Evolutionary conservation across 2,797 vertebrate species (phyloP).

Genomic region (Emys orbicularis): DNA sequence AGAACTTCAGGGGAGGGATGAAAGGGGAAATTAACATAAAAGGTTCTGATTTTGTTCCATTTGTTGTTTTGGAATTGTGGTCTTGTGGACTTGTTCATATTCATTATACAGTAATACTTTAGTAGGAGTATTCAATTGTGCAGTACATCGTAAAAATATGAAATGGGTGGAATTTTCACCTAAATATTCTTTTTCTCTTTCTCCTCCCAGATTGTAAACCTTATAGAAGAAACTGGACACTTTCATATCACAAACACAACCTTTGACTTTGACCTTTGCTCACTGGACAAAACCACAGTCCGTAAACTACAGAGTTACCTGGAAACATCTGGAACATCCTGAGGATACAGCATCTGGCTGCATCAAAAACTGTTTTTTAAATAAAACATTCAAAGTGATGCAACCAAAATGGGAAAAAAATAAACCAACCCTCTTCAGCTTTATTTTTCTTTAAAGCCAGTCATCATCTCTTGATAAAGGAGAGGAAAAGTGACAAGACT

Average conservation of each 20-base stretch:
- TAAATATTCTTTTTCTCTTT: neutral
- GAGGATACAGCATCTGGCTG: slow-evolving; percentile 86
- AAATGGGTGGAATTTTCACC: slow-evolving; percentile 25
- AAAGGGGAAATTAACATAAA: neutral
- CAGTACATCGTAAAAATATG: neutral
- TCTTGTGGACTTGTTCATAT: neutral
- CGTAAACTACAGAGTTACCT: slow-evolving; percentile 98
- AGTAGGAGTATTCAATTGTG: neutral
- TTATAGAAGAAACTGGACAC: slow-evolving; percentile 99
- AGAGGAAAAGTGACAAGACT: slow-evolving; percentile 79
- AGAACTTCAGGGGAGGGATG: neutral
- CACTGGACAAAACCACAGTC: slow-evolving; percentile 97
- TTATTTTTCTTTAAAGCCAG: slow-evolving; percentile 84
- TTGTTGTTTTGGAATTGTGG: neutral
- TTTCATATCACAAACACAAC: slow-evolving; percentile 99
- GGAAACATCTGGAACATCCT: slow-evolving; percentile 93
- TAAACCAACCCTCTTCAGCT: slow-evolving; percentile 75
- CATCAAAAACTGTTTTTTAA: slow-evolving; percentile 78
- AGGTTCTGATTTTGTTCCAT: neutral
- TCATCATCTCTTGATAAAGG: slow-evolving; percentile 82
- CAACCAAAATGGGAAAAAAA: slow-evolving; percentile 75
- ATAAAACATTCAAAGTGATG: slow-evolving; percentile 81
- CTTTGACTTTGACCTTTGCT: slow-evolving; percentile 99
- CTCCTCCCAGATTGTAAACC: slow-evolving; percentile 93
- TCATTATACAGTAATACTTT: neutral